Conservation (phyloP, 2,797 vertebrate genomes). For the Hafferia zeledoni region DNA sequence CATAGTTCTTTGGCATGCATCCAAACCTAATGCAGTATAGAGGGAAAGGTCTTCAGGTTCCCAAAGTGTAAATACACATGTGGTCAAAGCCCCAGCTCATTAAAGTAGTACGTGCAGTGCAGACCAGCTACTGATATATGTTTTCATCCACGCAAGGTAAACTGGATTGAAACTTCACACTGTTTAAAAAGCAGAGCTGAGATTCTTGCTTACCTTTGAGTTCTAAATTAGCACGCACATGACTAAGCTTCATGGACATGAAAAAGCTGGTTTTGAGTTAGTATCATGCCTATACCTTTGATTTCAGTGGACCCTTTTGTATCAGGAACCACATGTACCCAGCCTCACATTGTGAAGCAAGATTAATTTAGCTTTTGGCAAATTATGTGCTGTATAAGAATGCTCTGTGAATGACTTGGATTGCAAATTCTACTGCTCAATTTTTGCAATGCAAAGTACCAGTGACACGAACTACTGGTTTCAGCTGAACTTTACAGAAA, state of each 20-base stretch:
- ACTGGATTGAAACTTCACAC: constrained; percentile 60
- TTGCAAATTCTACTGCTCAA: constrained; percentile 62
- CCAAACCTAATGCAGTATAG: not conserved
- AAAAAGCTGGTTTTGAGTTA: constrained; percentile 19
- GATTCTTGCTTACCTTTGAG: constrained; percentile 43
- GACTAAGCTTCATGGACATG: constrained; percentile 24
- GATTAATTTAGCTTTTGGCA: constrained; percentile 74
- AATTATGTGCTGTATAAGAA: constrained; percentile 66
- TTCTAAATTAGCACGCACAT: constrained; percentile 42
- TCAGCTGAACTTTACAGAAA: constrained; percentile 68
- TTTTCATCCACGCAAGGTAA: constrained; percentile 61
- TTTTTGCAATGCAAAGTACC: constrained; percentile 63
- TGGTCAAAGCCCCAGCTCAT: constrained; percentile 36
- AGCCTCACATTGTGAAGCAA: constrained; percentile 59
- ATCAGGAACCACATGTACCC: constrained; percentile 57
- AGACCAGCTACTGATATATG: constrained; percentile 51
- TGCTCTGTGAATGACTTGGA: constrained; percentile 47
- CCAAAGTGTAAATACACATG: not conserved
- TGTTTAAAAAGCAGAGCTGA: constrained; percentile 32
- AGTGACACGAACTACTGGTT: constrained; percentile 65
- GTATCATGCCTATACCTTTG: constrained; percentile 6
- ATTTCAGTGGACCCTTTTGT: constrained; percentile 49
- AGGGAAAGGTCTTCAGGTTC: constrained; percentile 29
- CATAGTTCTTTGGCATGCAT: not conserved
- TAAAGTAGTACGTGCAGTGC: constrained; percentile 27